phyloP scores from a whole-genome alignment of 2,113 vertebrate genomes.

The Phyllostomus discolor region DNA sequence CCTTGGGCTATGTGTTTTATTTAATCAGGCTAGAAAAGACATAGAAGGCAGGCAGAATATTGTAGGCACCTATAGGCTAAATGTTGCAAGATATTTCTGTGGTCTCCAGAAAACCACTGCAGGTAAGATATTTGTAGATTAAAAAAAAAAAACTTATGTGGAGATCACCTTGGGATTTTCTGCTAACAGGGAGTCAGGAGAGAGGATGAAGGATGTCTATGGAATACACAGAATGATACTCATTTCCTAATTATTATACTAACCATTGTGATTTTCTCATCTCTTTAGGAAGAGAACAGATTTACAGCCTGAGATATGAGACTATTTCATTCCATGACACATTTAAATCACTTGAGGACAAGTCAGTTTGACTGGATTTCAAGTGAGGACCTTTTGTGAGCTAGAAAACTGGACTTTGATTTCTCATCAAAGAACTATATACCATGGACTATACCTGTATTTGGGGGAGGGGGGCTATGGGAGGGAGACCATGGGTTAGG shows the following conservation, averaged over 20 bases:
- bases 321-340: neutral
- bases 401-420: neutral
- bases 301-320: neutral
- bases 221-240: neutral
- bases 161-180: neutral
- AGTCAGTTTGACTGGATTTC: neutral
- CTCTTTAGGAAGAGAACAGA: neutral
- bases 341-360: neutral
- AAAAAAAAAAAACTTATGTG: neutral
- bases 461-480: rapidly evolving
- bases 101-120: neutral
- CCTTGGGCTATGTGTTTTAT: conserved; percentile 73
- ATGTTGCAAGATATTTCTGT: neutral
- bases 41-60: neutral
- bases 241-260: neutral
- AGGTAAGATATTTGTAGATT: neutral
- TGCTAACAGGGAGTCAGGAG: neutral
- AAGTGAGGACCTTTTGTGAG: neutral
- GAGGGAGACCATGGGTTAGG: neutral
- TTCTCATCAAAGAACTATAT: neutral
- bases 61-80: neutral
- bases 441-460: neutral
- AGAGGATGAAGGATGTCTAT: neutral
- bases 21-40: conserved; percentile 30
- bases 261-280: neutral